Percentiles rank a stretch among this genome's conserved stretches.
These are phyloP conservation scores for Tipula vernalis DNA, from an alignment of 2,888 invertebrate species.

Conservation along the genomic window DNA sequence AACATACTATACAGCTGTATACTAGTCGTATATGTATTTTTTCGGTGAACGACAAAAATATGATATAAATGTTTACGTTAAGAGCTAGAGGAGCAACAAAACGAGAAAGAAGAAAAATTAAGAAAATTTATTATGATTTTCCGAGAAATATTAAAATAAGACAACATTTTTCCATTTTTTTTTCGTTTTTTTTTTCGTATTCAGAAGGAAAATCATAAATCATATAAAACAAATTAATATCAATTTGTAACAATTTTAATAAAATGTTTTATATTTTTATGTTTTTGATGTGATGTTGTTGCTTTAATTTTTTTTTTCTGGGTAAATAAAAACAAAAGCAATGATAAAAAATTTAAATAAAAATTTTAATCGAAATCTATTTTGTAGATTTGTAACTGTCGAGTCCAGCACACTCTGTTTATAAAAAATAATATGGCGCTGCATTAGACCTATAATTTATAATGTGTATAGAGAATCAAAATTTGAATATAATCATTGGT, in stretches of 20 bases:
- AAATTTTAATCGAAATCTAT: background rate
- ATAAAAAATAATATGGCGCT: too few relatives aligned
- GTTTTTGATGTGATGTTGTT: background rate
- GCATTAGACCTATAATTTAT: too few relatives aligned
- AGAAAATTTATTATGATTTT: background rate
- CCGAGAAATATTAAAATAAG: background rate
- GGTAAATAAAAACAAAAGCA: background rate
- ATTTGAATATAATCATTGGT: too few relatives aligned
- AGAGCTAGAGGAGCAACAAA: background rate
- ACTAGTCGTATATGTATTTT: background rate
- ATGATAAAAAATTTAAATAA: background rate
- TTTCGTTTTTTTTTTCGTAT: background rate
- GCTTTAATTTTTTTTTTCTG: background rate
- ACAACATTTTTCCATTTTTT: background rate
- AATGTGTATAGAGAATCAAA: too few relatives aligned
- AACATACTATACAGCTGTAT: background rate
- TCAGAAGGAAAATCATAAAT: background rate
- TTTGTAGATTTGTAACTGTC: background rate
- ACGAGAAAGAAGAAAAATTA: background rate
- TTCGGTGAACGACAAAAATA: background rate
- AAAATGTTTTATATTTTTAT: background rate
- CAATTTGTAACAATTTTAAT: background rate
- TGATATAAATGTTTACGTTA: background rate
- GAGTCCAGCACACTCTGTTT: too few relatives aligned
- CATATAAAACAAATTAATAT: constrained; percentile 4